Evolutionary conservation across 2,888 invertebrate species (phyloP).

Genomic region (Selenia dentaria): DNA sequence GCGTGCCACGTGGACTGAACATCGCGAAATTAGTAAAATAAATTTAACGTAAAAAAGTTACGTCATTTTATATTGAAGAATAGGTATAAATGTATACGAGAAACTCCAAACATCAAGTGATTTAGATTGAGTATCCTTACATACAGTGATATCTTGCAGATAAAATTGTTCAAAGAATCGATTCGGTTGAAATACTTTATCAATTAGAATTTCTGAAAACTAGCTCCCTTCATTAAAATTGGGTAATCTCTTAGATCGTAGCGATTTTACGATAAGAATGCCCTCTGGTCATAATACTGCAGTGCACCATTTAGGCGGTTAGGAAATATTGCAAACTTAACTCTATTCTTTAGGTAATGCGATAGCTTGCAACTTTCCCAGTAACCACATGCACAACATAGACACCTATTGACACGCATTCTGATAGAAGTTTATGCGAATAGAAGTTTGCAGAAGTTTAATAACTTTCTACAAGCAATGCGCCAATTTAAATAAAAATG

Average conservation of each 20-base stretch:
- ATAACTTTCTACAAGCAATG: slow-evolving; percentile 25
- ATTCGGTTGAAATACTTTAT: slow-evolving; percentile 13
- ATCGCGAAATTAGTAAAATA: too few species aligned
- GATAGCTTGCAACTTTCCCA: slow-evolving; percentile 7
- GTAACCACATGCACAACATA: too few species aligned
- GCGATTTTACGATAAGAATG: slow-evolving; percentile 12
- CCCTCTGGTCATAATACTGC: slow-evolving; percentile 6
- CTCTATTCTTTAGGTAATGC: slow-evolving; percentile 9
- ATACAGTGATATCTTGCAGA: slow-evolving; percentile 13
- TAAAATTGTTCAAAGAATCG: slow-evolving; percentile 17
- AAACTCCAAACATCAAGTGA: too few species aligned
- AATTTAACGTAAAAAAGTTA: too few species aligned
- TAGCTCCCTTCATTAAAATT: slow-evolving; percentile 3
- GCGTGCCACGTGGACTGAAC: too few species aligned
- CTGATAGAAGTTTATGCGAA: slow-evolving; percentile 3
- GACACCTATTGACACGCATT: slow-evolving; percentile 7
- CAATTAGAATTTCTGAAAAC: slow-evolving; percentile 5
- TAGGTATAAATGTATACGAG: too few species aligned
- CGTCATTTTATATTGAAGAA: too few species aligned
- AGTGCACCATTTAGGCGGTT: slow-evolving; percentile 14
- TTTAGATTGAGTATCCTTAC: too few species aligned
- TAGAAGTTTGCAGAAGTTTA: slow-evolving; percentile 16
- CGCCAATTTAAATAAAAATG: slow-evolving; percentile 24
- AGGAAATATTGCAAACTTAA: background rate
- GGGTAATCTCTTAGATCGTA: slow-evolving; percentile 18